These are phyloP conservation scores for Bombus soroeensis DNA, from an alignment of 1,140 invertebrate genomes.

Conservation along the genomic window DNA sequence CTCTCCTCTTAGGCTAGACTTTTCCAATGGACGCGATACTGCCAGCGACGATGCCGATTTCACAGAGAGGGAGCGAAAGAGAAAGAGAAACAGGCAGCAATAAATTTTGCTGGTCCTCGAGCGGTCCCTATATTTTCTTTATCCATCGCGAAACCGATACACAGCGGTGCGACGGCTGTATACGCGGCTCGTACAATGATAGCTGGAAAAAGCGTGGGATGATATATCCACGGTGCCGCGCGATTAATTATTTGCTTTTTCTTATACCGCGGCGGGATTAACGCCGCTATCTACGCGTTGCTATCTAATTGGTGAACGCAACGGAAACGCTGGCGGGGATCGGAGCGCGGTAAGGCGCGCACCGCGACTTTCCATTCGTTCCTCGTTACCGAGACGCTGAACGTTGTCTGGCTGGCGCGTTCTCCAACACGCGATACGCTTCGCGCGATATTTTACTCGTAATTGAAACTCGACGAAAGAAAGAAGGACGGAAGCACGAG, in stretches of 20 bases:
- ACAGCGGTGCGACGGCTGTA: constrained; percentile 16
- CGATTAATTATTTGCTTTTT: constrained; percentile 56
- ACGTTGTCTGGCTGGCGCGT: not conserved
- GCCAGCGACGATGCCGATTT: not conserved
- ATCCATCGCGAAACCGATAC: constrained; percentile 60
- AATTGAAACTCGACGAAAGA: not conserved
- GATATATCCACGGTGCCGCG: constrained; percentile 52
- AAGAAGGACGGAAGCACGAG: too few species aligned
- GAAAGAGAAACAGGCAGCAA: constrained; percentile 34
- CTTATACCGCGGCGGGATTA: constrained; percentile 33
- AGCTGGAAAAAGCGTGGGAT: constrained; percentile 55
- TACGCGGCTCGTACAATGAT: constrained; percentile 35
- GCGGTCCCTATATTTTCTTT: constrained; percentile 56
- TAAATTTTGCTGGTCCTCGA: constrained; percentile 48
- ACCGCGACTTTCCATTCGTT: constrained; percentile 16
- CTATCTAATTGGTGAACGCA: constrained; percentile 43
- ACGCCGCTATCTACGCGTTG: constrained; percentile 45
- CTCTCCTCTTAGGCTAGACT: constrained; percentile 1
- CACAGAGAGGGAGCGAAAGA: not conserved
- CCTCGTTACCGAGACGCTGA: constrained; percentile 27
- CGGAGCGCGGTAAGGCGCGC: not conserved
- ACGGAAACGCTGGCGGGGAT: constrained; percentile 36
- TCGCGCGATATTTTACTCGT: constrained; percentile 49
- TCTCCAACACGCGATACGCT: constrained; percentile 30
- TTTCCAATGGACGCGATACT: constrained; percentile 8